phyloP scores from a whole-genome alignment of 1,140 invertebrate species.

The Pseudomyrmex concolor region DNA sequence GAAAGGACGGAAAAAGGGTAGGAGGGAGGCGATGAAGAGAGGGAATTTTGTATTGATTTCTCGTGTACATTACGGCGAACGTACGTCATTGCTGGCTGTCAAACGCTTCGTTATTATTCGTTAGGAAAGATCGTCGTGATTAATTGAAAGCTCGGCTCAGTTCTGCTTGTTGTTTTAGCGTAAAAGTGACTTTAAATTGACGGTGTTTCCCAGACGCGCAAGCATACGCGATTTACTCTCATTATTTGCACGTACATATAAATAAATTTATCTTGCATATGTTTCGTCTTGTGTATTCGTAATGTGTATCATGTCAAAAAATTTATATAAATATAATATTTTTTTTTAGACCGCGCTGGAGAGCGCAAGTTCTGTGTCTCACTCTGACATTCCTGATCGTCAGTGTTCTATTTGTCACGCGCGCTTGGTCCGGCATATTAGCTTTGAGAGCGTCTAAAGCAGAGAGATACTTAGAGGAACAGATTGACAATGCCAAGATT shows the following conservation, averaged over 20 bases:
- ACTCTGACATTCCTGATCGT: conserved; percentile 67
- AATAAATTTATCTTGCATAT: no score
- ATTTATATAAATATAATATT: no score
- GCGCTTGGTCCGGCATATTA: conserved; percentile 70
- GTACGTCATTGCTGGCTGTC: conserved; percentile 41
- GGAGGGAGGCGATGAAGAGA: background rate
- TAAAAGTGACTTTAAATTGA: conserved; percentile 1
- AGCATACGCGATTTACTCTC: background rate
- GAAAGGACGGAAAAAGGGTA: no score
- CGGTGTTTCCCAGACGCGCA: background rate
- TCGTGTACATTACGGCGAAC: background rate
- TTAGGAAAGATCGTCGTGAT: conserved; percentile 1
- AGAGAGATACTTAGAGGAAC: conserved; percentile 43
- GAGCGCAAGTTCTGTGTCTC: conserved; percentile 70
- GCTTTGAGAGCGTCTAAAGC: conserved; percentile 44
- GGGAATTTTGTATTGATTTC: conserved; percentile 47
- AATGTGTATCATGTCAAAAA: no score
- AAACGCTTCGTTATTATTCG: background rate
- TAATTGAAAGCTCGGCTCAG: background rate
- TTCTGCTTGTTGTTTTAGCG: background rate
- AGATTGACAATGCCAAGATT: conserved; percentile 75
- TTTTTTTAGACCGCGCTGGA: conserved; percentile 74
- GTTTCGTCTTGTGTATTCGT: no score
- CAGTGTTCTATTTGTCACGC: conserved; percentile 67
- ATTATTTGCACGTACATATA: background rate